Conservation (phyloP, 2,888 invertebrate genomes). For the Drosophila ezoana region DNA sequence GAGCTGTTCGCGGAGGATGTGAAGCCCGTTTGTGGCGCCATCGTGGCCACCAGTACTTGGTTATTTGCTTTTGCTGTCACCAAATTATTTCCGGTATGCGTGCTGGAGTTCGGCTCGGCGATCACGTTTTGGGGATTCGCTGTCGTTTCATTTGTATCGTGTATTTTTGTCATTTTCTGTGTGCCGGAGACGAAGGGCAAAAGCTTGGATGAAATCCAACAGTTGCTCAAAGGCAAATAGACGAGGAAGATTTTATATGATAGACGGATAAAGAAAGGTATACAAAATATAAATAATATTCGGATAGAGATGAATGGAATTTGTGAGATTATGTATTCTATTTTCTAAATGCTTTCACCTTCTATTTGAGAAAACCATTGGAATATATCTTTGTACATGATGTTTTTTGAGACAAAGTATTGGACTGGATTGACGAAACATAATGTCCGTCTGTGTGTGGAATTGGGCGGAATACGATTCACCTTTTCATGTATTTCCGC, state of each 20-base stretch:
- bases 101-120: constrained; percentile 86
- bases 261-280: too few species aligned
- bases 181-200: constrained; percentile 86
- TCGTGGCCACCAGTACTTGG: constrained; percentile 92
- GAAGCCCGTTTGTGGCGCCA: constrained; percentile 89
- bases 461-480: too few species aligned
- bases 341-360: too few species aligned
- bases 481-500: too few species aligned
- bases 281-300: too few species aligned
- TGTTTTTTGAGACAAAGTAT: too few species aligned
- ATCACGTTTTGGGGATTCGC: constrained; percentile 90
- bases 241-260: neutral
- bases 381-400: too few species aligned
- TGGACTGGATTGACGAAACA: too few species aligned
- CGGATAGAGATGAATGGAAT: too few species aligned
- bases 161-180: constrained; percentile 88
- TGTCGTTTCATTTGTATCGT: constrained; percentile 87
- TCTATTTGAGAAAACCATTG: too few species aligned
- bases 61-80: constrained; percentile 91
- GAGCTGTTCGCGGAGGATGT: constrained; percentile 92
- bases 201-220: constrained; percentile 74
- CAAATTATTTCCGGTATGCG: constrained; percentile 87
- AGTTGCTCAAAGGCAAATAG: constrained; percentile 6
- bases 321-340: too few species aligned
- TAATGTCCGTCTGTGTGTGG: too few species aligned